Evolutionary conservation across 2,113 vertebrate species (phyloP), one percentile per base, ranked within the genome.

Genomic region (Electrona antarctica): DNA sequence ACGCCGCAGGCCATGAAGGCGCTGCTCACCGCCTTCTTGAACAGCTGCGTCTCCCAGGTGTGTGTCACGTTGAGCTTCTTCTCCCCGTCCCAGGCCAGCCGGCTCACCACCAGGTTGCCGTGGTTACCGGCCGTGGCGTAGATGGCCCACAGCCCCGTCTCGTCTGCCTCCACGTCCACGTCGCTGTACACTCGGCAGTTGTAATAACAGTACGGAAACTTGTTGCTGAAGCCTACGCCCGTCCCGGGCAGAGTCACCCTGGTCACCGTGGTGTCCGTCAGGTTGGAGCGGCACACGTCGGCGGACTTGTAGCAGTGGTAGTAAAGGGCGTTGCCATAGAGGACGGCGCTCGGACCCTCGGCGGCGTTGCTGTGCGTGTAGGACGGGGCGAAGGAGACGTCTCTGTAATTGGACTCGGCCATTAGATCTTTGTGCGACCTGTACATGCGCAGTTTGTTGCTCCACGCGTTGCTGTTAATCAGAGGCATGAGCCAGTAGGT

Each of bases 1-100:
- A 97, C 93, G 3, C 97, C 95, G 48, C 97, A 98, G 46, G 94
- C 75, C 87, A 98, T 93, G 90, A 98, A 99, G 59, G 95, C 87
- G 0, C 93, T 97, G 65, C 93, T 95, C 57, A 90, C 94, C 6
- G 95, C 90, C 62, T 88, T 92, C 82, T 93, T 93, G 80, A 94
- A 94, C 58, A 90, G 7, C 41, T 67, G 78, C 0, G 96, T 97
- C 85, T 94, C 91, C 96, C 96, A 98, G 13, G 95, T 97, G 65
- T 89, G 85, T 0, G 88, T 41, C 56, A 89, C 77, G 11, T 86
- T 91, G 50, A 91, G 75, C 1, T 0, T 3, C 0, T 81, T 3
- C 0, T 81, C 56, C 0, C 9, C 15, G 54, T 91, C 57, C 64
- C 78, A 81, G 6, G 54, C 67, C 7, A 92, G 76, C 14, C 64